Base-by-base conservation (phyloP, 1,140 invertebrate species). In the Drosophila arizonae region DNA sequence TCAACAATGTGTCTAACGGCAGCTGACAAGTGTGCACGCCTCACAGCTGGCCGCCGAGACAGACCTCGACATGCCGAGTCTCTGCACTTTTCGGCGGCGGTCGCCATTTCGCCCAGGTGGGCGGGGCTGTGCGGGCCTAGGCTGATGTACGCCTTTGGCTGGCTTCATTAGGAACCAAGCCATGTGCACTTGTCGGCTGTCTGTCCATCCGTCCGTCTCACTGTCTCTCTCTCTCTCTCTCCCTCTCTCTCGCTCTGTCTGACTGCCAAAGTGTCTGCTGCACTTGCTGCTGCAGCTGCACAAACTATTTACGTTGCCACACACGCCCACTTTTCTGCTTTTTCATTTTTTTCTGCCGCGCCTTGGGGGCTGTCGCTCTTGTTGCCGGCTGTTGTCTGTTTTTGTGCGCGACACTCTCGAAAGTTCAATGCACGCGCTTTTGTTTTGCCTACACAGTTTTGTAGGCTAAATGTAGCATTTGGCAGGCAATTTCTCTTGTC, bases 1-100 rank as follows among this genome's bases (percentile, higher is more conserved):
- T 88, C 82, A 86, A 87, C 82, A 86, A 75, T 82, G 82, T 82
- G 82, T 79, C 82, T 87, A 81, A 76, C 82, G 82, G 76, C 79
- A 68, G 48, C 79, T 86, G 82, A 86, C 82, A 88, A 86, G 84
- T 87, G 84, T 88, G 84, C 71, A 87, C 82, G 82, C 82, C 82
- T 79, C 79, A 56, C 82, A 86, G 82, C 81, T 86, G 84, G 79
- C 79, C 63, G 45, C 9, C 17, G 41, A 48, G 78, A 45, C 79
- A n/a, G 43, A 15, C 57, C 72, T 39, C 43, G 71, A 54, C 66
- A 45, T 24, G 24, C 26, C 36, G 52, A 55, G 30, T 36, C 48
- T 61, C 33, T 61, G 66, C 64, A 51, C 33, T 60, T 67, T 67
- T 67, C 64, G 79, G 79, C 75, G 81, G 79, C 75, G 81, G 79